Evolutionary conservation across 1,140 invertebrate species (phyloP).

Genomic region (Lepidurus packardi): DNA sequence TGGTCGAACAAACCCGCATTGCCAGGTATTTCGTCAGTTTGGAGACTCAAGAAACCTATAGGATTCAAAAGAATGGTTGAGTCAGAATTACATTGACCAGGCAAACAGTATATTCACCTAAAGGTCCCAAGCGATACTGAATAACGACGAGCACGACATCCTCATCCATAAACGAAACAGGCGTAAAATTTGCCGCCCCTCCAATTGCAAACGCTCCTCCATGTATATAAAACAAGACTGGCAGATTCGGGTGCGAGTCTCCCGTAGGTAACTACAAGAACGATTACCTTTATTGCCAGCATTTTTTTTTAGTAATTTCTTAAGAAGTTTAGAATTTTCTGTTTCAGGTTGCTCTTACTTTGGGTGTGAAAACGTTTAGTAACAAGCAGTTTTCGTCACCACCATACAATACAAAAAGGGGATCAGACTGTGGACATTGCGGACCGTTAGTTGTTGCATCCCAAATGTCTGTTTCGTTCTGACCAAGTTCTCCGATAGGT

Average conservation of each 20-base stretch:
- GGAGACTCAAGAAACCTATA: constrained; percentile 39
- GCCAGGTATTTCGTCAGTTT: constrained; percentile 42
- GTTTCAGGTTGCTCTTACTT: constrained; percentile 26
- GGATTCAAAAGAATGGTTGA: background rate
- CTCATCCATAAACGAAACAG: constrained; percentile 40
- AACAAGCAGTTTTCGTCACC: constrained; percentile 31
- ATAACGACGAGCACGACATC: constrained; percentile 43
- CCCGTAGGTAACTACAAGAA: constrained; percentile 7
- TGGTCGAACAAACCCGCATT: constrained; percentile 47
- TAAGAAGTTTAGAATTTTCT: too few species aligned
- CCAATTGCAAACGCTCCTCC: constrained; percentile 35
- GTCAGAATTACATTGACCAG: background rate
- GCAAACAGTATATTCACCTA: constrained; percentile 40
- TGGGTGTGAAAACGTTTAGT: constrained; percentile 31
- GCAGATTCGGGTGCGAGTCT: constrained; percentile 23
- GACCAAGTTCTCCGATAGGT: constrained; percentile 26
- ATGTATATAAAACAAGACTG: constrained; percentile 36
- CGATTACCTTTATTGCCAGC: background rate
- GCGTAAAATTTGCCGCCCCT: background rate
- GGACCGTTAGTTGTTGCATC: constrained; percentile 23
- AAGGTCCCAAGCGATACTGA: constrained; percentile 44
- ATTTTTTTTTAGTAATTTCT: too few species aligned
- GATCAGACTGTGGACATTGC: constrained; percentile 24
- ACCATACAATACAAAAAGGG: too few species aligned
- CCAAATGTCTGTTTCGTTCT: constrained; percentile 1